Conservation (phyloP, 2,797 vertebrate species). For the Molothrus ater region DNA sequence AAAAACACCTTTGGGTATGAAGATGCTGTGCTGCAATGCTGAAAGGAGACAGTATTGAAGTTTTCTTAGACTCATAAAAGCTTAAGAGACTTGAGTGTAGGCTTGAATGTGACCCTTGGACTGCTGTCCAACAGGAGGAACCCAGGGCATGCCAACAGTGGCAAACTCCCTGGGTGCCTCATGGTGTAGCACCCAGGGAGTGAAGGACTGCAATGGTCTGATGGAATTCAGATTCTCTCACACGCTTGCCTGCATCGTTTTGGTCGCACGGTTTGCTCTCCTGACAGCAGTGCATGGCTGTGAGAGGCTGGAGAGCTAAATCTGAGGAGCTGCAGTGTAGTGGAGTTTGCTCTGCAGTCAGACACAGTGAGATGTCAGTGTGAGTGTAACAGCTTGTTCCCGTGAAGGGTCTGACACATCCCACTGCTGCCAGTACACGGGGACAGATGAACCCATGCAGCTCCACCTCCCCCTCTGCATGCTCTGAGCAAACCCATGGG, state of each 20-base stretch:
- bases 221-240: background rate
- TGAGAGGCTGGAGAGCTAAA: background rate
- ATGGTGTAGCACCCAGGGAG: background rate
- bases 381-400: background rate
- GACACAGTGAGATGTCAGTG: rapidly evolving
- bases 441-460: background rate
- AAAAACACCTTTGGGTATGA: rapidly evolving
- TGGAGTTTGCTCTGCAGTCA: background rate
- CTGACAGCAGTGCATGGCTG: background rate
- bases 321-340: background rate
- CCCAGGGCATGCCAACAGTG: rapidly evolving
- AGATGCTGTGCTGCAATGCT: background rate
- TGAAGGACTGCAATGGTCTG: background rate
- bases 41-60: background rate
- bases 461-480: background rate
- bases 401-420: background rate
- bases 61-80: background rate
- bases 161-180: background rate
- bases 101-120: background rate
- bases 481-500: background rate
- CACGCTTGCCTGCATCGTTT: background rate
- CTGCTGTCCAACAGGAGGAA: background rate
- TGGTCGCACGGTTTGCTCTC: background rate
- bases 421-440: rapidly evolving
- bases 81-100: background rate